phyloP scores from a whole-genome alignment of 2,113 vertebrate genomes.

The Chaetodon auriga region DNA sequence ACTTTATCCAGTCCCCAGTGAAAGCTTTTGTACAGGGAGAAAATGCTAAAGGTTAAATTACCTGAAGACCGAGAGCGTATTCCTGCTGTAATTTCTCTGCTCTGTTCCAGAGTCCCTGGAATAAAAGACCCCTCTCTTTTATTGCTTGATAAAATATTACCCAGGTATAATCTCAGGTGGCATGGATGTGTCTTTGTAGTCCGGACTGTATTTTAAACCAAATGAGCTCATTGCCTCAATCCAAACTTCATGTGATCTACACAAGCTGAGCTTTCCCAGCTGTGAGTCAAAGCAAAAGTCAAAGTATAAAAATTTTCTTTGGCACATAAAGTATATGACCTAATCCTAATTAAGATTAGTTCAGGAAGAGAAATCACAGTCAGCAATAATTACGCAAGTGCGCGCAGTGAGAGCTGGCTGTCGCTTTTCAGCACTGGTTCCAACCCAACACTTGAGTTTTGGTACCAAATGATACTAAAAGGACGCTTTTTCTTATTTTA shows the following conservation, averaged over 20 bases:
- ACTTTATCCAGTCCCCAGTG: conserved; percentile 74
- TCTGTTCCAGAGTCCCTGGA: conserved; percentile 52
- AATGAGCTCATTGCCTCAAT: conserved; percentile 65
- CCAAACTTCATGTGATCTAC: conserved; percentile 42
- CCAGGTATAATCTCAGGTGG: conserved; percentile 70
- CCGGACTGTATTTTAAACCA: conserved; percentile 45
- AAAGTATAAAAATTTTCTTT: not conserved
- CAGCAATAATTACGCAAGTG: not conserved
- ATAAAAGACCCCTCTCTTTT: conserved; percentile 60
- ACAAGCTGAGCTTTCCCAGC: conserved; percentile 22
- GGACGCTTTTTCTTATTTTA: no score
- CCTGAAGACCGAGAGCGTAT: conserved; percentile 64
- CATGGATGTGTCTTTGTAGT: conserved; percentile 63
- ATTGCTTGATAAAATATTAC: conserved; percentile 76
- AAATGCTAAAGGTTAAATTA: conserved; percentile 81
- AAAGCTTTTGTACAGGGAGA: conserved; percentile 68
- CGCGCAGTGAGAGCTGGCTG: not conserved
- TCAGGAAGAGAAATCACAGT: conserved; percentile 3
- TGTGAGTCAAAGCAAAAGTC: not conserved
- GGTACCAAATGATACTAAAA: not conserved
- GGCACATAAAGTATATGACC: not conserved
- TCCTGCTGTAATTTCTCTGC: conserved; percentile 62
- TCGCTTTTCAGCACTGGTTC: not conserved
- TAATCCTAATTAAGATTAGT: not conserved
- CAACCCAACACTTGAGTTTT: not conserved